phyloP scores from a whole-genome alignment of 2,113 vertebrate genomes.

The Mustelus asterias region DNA sequence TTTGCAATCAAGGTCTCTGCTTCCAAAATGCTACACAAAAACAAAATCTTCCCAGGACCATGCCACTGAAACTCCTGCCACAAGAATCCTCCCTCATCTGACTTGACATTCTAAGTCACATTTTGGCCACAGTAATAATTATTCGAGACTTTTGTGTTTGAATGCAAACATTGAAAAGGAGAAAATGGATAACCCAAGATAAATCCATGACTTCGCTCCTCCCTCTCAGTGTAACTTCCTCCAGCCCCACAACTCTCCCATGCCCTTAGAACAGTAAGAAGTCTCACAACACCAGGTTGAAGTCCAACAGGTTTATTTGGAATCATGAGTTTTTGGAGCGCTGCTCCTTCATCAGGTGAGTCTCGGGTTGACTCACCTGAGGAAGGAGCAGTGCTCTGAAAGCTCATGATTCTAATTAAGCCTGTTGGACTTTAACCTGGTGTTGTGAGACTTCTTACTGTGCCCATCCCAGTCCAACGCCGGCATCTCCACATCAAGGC shows the following conservation, averaged over 20 bases:
- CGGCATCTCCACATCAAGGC: too few species aligned
- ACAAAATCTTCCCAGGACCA: not conserved
- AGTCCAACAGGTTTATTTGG: too few species aligned
- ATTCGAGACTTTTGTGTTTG: not conserved
- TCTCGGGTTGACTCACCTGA: too few species aligned
- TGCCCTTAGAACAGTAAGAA: not conserved
- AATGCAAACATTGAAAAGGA: constrained; percentile 41
- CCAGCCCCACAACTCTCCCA: not conserved
- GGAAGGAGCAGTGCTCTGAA: too few species aligned
- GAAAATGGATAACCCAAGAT: not conserved
- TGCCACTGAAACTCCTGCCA: too few species aligned
- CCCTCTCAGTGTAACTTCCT: not conserved
- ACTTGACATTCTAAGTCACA: not conserved
- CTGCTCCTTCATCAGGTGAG: too few species aligned
- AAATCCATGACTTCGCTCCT: not conserved
- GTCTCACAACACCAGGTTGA: too few species aligned
- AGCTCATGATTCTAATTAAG: too few species aligned
- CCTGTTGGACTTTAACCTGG: too few species aligned
- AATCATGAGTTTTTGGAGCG: too few species aligned
- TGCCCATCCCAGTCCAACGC: too few species aligned
- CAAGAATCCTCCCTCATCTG: not conserved
- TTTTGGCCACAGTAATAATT: not conserved
- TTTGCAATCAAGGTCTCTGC: not conserved
- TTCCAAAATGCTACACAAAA: not conserved
- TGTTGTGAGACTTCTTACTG: too few species aligned